phyloP scores from a whole-genome alignment of 2,888 invertebrate species.

The Noctua fimbriata region DNA sequence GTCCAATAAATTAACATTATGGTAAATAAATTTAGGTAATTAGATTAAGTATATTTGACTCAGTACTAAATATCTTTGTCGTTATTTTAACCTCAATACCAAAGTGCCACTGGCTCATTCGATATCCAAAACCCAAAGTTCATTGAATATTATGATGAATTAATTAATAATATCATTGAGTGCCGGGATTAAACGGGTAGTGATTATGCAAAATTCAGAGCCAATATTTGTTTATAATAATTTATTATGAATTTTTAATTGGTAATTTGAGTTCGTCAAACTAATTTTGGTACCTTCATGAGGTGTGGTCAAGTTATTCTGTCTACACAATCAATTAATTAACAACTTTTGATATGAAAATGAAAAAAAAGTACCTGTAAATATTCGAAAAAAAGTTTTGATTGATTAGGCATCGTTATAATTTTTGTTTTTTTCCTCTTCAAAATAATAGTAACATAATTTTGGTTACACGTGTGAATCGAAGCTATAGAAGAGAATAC shows the following conservation, averaged over 20 bases:
- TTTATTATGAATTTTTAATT: slow-evolving; percentile 43
- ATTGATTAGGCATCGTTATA: not conserved
- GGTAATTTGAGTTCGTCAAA: slow-evolving; percentile 9
- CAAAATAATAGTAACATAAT: not conserved
- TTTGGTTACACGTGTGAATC: not conserved
- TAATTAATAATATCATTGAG: slow-evolving; percentile 55
- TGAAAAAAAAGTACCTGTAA: not conserved
- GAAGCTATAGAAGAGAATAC: not conserved
- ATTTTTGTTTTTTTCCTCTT: not conserved
- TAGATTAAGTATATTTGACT: not conserved
- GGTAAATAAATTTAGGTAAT: not conserved
- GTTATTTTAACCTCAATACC: slow-evolving; percentile 36
- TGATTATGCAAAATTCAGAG: slow-evolving; percentile 41
- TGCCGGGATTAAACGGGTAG: slow-evolving; percentile 39
- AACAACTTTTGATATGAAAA: not conserved
- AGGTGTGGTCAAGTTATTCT: not conserved
- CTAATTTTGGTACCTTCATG: not conserved
- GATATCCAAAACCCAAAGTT: slow-evolving; percentile 32
- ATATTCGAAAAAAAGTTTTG: not conserved
- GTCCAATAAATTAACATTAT: not conserved
- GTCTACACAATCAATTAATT: not conserved
- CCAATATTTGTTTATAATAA: slow-evolving; percentile 53
- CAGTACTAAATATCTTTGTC: slow-evolving; percentile 1
- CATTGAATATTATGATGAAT: slow-evolving; percentile 57
- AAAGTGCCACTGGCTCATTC: slow-evolving; percentile 24